Base-by-base conservation (phyloP, 2,113 vertebrate genomes). In the Benitochromis conjunctus region DNA sequence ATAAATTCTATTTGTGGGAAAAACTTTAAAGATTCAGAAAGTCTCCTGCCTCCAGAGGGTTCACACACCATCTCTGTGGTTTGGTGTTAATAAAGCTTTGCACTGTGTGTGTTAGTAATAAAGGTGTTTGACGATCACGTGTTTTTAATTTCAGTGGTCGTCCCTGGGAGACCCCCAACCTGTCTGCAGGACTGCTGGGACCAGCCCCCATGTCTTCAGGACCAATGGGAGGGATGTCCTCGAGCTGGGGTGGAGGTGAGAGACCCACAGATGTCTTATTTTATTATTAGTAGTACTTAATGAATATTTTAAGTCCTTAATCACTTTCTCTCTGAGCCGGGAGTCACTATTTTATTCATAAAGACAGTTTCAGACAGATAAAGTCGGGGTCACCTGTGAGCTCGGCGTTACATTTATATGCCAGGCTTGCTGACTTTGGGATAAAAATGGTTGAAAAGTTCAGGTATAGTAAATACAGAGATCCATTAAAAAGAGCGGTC, bases 221-320 rank as follows among this genome's bases (percentile, higher is more conserved):
- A 6, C 92, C 85, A 12, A 46, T 87, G 48, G 81, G 90, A 11
- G 92, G 93, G 77, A 90, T 95, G 92, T 80, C 80, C 56, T 95
- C 94, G 48, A 84, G 53, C 89, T 96, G 96, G 96, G 96, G 96
- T 96, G 74, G 96, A 96, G 96, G 96, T 96, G 53, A 92, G 88
- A 51, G 16, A 24, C 60, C 77, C 41, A 31, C 26, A 2, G 11
- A n/a, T 46, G 24, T 36, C 11, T 46, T 56, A 71, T 46, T 71
- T 71, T 71, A 69, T 69, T n/a, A 24, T 13, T 24, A 69, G 43
- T 69, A 69, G 10, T 64, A 64, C 38, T 41, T 41, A 9, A 18
- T 48, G 14, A 48, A 24, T 41, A 43, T 43, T 69, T 69, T 69
- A 24, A 69, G 12, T 69, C 0, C 24, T 24, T 69, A 16, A 38